Base-by-base conservation (phyloP, 2,113 vertebrate genomes). In the Leptosomus discolor region DNA sequence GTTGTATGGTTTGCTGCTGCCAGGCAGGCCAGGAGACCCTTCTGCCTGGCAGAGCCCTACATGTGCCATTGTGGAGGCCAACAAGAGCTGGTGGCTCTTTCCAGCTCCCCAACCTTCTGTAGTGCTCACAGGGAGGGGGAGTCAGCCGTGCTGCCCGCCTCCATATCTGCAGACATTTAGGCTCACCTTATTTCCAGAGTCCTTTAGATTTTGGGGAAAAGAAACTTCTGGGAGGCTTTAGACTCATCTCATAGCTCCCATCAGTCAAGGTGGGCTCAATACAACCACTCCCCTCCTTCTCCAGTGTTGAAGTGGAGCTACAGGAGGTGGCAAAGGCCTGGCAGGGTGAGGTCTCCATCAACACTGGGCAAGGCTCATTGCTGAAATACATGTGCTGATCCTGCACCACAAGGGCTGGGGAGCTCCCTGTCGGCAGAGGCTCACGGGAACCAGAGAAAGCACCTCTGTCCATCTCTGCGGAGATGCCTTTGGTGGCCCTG, bases 291-390 rank as follows among this genome's bases (percentile, higher is more conserved):
- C 15, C 27, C 14, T 30, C 57, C 13, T 79, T 58, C 36, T 71
- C 53, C 6, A 2, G 24, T 34, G 37, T 11, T 39, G n/a, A 65
- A 65, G 12, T 26, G 26, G n/a, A 75, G 32, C n/a, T 70, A 22
- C 11, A 65, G 17, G 41, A 41, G 24, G 11, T n/a, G 16, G 30
- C 3, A 2, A 81, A 57, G n/a, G 19, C 46, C 32, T 50, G 32
- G 6, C 27, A 67, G 57, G 30, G 18, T 29, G 24, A 78, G 9
- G 20, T 45, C 11, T 48, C 48, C 2, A 1, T 51, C 34, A 81
- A 37, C 39, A 22, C 0, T 0, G 30, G 37, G 12, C 27, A 65
- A 16, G 0, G 1, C 13, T 64, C 8, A 3, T 17, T 91, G 39
- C 30, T 43, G 67, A 79, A 88, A 63, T 24, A 54, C 9, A 15